Percentiles rank a stretch among this genome's conserved stretches.
Conservation (phyloP, 2,797 vertebrate species). For the Rhynchotus rufescens region DNA sequence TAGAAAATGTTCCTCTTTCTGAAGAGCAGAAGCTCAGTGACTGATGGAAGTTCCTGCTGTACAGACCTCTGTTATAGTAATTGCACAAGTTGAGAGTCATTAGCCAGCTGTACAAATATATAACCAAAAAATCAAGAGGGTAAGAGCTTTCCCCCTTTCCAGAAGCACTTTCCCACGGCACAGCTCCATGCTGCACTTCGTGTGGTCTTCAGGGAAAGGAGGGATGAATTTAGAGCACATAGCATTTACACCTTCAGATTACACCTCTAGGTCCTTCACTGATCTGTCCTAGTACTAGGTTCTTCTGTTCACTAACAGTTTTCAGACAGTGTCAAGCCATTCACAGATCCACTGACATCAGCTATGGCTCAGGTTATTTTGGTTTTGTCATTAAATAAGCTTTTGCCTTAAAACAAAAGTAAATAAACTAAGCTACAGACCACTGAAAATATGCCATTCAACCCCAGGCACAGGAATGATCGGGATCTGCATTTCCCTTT, state of each 20-base stretch:
- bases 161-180: not conserved
- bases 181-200: not conserved
- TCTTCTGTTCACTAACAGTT: not conserved
- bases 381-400: not conserved
- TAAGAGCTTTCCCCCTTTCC: not conserved
- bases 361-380: not conserved
- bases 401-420: not conserved
- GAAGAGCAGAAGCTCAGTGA: not conserved
- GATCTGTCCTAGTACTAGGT: not conserved
- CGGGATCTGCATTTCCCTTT: not conserved
- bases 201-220: not conserved
- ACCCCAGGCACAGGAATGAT: not conserved
- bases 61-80: not conserved
- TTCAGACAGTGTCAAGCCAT: not conserved
- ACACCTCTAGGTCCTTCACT: no score
- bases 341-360: not conserved
- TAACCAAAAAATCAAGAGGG: not conserved
- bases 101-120: conserved; percentile 1
- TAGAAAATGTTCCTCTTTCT: not conserved
- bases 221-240: not conserved
- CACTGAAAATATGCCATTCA: not conserved
- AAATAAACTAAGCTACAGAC: not conserved
- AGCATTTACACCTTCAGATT: not conserved
- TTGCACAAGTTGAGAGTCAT: not conserved
- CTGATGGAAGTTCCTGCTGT: not conserved